Evolutionary conservation across 2,113 vertebrate genomes (phyloP).

Genomic region (Protobothrops mucrosquamatus): DNA sequence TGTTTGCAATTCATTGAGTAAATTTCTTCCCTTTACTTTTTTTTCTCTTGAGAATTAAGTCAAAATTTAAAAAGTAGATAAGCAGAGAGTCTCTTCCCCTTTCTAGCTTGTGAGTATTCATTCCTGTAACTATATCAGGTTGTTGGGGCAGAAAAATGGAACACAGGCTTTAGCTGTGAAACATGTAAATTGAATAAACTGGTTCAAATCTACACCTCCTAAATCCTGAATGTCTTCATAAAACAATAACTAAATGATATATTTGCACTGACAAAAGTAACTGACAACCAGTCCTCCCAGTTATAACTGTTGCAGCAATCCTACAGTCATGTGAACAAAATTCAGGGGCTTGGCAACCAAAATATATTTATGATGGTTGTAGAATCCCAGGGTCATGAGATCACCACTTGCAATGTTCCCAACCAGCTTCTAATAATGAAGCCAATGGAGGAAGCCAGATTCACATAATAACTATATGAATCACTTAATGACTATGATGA

Average conservation of each 20-base stretch:
- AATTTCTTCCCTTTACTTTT: slow-evolving; percentile 34
- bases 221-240: slow-evolving; percentile 31
- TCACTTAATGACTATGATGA: not conserved
- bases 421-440: not conserved
- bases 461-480: not conserved
- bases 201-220: slow-evolving; percentile 38
- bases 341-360: not conserved
- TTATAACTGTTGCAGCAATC: no score
- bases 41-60: slow-evolving; percentile 3
- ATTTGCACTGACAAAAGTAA: not conserved
- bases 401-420: not conserved
- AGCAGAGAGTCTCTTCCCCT: slow-evolving; percentile 11
- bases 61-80: not conserved
- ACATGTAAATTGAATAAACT: not conserved
- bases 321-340: not conserved
- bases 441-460: not conserved
- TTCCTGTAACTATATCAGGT: slow-evolving; percentile 37
- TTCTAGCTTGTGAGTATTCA: slow-evolving; percentile 32
- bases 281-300: no score
- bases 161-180: slow-evolving; percentile 20
- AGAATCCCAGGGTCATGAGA: not conserved
- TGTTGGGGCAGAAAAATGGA: slow-evolving; percentile 4
- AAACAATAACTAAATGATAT: not conserved
- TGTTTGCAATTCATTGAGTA: slow-evolving; percentile 23
- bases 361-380: not conserved